Conservation (phyloP, 2,797 vertebrate genomes). For the Atherinosoma microstoma region DNA sequence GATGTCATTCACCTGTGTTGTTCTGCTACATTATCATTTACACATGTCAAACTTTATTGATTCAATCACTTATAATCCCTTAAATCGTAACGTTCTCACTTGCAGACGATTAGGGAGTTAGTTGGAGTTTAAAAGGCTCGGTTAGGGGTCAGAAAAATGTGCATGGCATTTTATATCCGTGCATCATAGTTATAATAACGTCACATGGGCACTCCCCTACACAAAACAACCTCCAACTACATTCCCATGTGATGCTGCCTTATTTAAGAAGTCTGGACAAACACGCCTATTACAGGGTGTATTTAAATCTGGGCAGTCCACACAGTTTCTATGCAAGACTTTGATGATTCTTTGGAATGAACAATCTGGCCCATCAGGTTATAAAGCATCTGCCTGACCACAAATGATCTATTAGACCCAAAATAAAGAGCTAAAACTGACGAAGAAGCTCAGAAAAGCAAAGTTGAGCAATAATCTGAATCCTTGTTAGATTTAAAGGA, state of each 20-base stretch:
- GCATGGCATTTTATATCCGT: background rate
- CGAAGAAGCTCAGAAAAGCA: background rate
- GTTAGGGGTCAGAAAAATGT: too few species aligned
- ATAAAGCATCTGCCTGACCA: background rate
- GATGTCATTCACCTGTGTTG: background rate
- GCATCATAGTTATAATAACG: background rate
- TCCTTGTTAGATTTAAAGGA: background rate
- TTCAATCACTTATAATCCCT: background rate
- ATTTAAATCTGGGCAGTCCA: background rate
- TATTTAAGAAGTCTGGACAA: background rate
- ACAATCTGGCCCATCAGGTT: background rate
- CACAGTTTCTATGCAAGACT: background rate
- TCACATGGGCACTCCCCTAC: background rate
- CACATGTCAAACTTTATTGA: too few species aligned
- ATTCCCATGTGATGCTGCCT: background rate
- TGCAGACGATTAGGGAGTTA: background rate
- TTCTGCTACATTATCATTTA: background rate
- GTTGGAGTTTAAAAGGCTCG: background rate
- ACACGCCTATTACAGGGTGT: background rate
- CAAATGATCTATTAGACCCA: background rate
- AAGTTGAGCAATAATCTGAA: background rate
- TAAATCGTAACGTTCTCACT: background rate
- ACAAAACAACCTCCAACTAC: background rate
- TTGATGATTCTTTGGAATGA: background rate
- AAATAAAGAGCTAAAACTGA: background rate